Evolutionary conservation across 1,140 invertebrate genomes (phyloP).

Genomic region (Anadara kagoshimensis): DNA sequence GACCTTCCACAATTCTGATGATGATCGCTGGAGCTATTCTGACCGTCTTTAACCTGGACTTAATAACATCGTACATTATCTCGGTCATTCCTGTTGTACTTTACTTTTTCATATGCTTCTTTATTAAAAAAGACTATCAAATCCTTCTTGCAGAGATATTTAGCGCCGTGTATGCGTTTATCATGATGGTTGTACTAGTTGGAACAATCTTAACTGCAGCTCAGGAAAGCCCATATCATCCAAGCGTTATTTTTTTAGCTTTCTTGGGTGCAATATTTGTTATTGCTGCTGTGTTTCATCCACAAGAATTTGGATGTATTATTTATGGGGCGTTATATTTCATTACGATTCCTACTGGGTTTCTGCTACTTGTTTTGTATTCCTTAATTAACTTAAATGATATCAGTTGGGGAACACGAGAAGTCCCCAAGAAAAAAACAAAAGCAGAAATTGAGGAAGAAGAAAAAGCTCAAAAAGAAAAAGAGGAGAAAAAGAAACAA

Average conservation of each 20-base stretch:
- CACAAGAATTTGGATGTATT: conserved; percentile 63
- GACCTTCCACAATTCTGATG: conserved; percentile 80
- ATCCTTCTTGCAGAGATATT: conserved; percentile 61
- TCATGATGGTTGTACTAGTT: conserved; percentile 71
- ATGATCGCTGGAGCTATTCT: conserved; percentile 73
- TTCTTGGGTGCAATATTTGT: conserved; percentile 62
- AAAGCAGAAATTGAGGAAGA: conserved; percentile 59
- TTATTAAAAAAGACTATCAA: conserved; percentile 74
- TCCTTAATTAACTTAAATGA: conserved; percentile 67
- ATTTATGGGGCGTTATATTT: conserved; percentile 67
- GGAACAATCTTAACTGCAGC: conserved; percentile 62
- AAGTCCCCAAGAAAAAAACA: conserved; percentile 72
- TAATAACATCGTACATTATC: conserved; percentile 70
- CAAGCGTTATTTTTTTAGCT: conserved; percentile 63
- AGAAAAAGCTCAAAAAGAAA: conserved; percentile 48
- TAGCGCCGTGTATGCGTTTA: conserved; percentile 67
- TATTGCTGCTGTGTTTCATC: conserved; percentile 66
- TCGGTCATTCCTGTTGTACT: conserved; percentile 74
- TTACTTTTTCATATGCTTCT: conserved; percentile 75
- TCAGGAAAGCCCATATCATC: conserved; percentile 51
- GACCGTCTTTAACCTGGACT: conserved; percentile 76
- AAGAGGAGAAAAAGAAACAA: conserved; percentile 55
- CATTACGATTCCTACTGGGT: conserved; percentile 68
- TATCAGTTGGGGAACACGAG: conserved; percentile 69
- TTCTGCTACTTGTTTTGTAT: conserved; percentile 69